Percentiles rank a stretch among this genome's conserved stretches.
These are phyloP conservation scores for Synanthedon tipuliformis DNA, from an alignment of 2,888 invertebrate species.

Conservation along the genomic window DNA sequence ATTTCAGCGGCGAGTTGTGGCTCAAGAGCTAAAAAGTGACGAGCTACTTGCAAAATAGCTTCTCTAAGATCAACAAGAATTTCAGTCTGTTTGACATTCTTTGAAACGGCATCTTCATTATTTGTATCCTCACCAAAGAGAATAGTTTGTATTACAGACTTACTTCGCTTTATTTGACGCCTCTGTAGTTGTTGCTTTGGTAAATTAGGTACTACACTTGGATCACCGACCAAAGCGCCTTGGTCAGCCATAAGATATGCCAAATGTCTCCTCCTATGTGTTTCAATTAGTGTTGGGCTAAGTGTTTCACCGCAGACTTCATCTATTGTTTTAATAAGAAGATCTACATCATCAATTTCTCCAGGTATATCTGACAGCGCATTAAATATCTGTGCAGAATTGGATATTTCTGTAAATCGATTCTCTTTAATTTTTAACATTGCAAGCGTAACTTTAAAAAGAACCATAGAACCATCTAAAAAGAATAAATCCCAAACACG, in stretches of 20 bases:
- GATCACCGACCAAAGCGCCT: constrained; percentile 91
- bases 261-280: constrained; percentile 89
- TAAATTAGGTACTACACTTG: constrained; percentile 87
- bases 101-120: constrained; percentile 88
- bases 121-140: constrained; percentile 84
- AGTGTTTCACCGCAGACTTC: constrained; percentile 83
- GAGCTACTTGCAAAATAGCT: constrained; percentile 89
- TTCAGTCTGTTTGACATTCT: constrained; percentile 98
- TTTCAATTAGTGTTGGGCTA: constrained; percentile 87
- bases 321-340: constrained; percentile 79
- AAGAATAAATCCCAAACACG: constrained; percentile 98
- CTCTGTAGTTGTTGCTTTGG: constrained; percentile 92
- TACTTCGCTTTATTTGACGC: constrained; percentile 89
- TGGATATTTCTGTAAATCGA: constrained; percentile 86
- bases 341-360: constrained; percentile 90
- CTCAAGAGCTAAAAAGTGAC: constrained; percentile 95
- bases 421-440: constrained; percentile 87
- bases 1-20: constrained; percentile 85
- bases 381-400: constrained; percentile 98
- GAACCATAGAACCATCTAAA: constrained; percentile 92
- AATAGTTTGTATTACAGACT: constrained; percentile 90
- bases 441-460: constrained; percentile 94
- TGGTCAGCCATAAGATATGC: constrained; percentile 98
- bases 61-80: constrained; percentile 97
- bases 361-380: constrained; percentile 96